These are phyloP conservation scores for Marmota flaviventris DNA, from an alignment of 2,113 vertebrate species.

Conservation along the genomic window DNA sequence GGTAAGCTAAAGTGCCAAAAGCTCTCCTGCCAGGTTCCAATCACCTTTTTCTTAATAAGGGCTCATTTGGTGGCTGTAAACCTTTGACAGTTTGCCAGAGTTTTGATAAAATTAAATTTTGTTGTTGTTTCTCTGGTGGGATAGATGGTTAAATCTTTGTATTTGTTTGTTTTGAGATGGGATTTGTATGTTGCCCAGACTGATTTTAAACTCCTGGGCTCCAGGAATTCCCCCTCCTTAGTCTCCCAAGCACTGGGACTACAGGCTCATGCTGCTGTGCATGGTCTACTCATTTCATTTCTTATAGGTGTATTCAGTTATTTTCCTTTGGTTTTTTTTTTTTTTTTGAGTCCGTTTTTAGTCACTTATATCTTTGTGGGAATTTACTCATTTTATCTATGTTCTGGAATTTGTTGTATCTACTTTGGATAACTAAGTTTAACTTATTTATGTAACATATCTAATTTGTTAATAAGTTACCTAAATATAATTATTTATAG, in stretches of 20 bases:
- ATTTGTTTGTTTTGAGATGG: background rate
- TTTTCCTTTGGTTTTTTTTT: background rate
- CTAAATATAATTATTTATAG: background rate
- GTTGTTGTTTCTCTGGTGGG: background rate
- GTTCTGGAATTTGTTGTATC: background rate
- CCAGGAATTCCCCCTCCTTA: background rate
- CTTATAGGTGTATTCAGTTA: background rate
- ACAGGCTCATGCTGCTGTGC: background rate
- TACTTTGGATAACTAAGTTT: background rate
- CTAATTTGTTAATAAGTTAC: background rate
- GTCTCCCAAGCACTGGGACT: background rate
- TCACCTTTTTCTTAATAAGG: background rate
- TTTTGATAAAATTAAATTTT: constrained; percentile 7
- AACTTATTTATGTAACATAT: background rate
- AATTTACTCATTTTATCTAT: background rate
- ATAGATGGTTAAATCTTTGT: background rate
- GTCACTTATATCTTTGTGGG: background rate
- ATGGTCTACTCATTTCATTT: background rate
- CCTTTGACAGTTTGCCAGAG: background rate
- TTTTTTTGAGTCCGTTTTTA: background rate
- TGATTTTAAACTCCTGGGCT: background rate
- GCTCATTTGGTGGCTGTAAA: background rate
- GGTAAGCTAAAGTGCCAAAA: background rate
- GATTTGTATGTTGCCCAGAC: background rate
- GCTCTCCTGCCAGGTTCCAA: background rate